Evolutionary conservation across 2,113 vertebrate species (phyloP).

Genomic region (Strix uralensis): DNA sequence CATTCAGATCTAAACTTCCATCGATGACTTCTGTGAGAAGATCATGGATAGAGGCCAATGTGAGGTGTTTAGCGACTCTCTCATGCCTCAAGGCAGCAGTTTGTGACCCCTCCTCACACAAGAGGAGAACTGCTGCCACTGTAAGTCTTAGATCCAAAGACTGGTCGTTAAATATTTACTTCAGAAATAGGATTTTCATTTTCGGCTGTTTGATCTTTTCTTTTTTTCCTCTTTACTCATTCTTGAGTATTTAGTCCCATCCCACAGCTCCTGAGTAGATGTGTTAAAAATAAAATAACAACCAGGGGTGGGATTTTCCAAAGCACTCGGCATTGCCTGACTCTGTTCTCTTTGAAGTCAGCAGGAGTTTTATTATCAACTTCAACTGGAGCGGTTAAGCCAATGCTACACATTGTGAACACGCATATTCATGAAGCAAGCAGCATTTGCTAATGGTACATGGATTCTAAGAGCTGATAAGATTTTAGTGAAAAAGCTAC

Average conservation of each 20-base stretch:
- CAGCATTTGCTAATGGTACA: slow-evolving; percentile 17
- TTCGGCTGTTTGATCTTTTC: slow-evolving; percentile 15
- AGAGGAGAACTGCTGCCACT: neutral
- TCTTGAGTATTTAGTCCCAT: slow-evolving; percentile 33
- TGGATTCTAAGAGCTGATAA: slow-evolving; percentile 37
- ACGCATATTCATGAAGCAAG: slow-evolving; percentile 55
- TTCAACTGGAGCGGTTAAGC: slow-evolving; percentile 49
- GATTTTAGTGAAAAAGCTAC: neutral
- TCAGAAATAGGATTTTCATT: slow-evolving; percentile 16
- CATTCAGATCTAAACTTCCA: neutral
- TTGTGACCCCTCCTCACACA: neutral
- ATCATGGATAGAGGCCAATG: neutral
- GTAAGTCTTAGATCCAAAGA: neutral
- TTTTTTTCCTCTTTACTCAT: neutral
- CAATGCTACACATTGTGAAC: neutral
- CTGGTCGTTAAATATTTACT: neutral
- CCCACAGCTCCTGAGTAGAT: slow-evolving; percentile 4
- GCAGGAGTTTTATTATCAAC: slow-evolving; percentile 55
- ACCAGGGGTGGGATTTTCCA: slow-evolving; percentile 60
- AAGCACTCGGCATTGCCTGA: neutral
- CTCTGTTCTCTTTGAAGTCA: slow-evolving; percentile 58
- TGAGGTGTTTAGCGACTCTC: fast-evolving
- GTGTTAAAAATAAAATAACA: slow-evolving; percentile 52
- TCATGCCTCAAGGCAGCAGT: neutral
- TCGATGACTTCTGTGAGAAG: neutral